Evolutionary conservation across 2,797 vertebrate species (phyloP).

Genomic region (Sebastes kiyomatsui): DNA sequence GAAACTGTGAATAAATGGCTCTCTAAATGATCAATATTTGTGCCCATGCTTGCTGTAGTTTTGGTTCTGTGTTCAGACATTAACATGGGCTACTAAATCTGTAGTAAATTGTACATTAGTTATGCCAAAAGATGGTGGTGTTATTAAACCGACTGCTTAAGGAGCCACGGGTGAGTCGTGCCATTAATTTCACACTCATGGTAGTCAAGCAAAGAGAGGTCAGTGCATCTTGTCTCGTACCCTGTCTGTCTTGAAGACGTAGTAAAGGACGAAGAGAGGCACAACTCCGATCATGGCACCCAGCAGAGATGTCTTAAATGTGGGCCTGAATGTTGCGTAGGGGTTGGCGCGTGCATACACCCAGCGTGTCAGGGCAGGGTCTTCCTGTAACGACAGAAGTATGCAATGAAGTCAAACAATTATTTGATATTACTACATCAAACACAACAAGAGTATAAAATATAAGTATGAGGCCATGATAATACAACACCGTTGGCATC

Average conservation of each 20-base stretch:
- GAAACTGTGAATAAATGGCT: background rate
- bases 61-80: background rate
- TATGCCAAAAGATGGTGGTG: background rate
- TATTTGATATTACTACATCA: background rate
- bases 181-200: background rate
- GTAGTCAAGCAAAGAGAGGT: background rate
- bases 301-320: constrained; percentile 86
- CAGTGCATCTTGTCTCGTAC: constrained; percentile 75
- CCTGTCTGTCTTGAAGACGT: constrained; percentile 83
- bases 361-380: constrained; percentile 91
- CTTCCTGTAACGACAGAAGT: constrained; percentile 80
- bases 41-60: background rate
- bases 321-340: constrained; percentile 84
- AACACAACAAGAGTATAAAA: background rate
- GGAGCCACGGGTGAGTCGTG: background rate
- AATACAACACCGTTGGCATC: background rate
- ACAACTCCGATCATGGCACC: constrained; percentile 76
- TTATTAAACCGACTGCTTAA: background rate
- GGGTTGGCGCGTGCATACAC: constrained; percentile 83
- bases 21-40: background rate
- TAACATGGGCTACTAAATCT: too few relatives aligned
- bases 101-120: background rate
- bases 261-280: constrained; percentile 83
- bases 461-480: background rate
- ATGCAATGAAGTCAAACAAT: background rate